These are phyloP conservation scores for Aphis craccivora DNA, from an alignment of 1,140 invertebrate species.

Conservation along the genomic window DNA sequence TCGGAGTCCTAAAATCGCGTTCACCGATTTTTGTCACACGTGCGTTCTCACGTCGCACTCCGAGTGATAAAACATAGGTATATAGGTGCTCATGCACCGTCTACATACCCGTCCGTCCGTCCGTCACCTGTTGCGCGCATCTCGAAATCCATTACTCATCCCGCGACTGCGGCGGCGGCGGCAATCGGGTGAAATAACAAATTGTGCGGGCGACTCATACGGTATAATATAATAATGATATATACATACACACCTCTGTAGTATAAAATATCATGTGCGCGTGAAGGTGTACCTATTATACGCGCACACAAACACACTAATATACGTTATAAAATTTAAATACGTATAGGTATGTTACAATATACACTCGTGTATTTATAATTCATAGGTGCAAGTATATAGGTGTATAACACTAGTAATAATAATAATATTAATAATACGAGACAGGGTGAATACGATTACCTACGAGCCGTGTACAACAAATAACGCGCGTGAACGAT, in stretches of 20 bases:
- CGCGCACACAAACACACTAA: not conserved
- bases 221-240: not conserved
- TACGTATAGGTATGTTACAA: not conserved
- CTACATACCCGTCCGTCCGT: too few species aligned
- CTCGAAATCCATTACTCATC: constrained; percentile 38
- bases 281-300: not conserved
- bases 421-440: not conserved
- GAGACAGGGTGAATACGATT: constrained; percentile 51
- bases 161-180: not conserved
- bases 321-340: not conserved
- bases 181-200: constrained; percentile 41
- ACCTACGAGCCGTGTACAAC: not conserved
- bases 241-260: not conserved
- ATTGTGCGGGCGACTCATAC: constrained; percentile 26
- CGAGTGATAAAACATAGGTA: not conserved
- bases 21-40: not conserved
- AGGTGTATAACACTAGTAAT: not conserved
- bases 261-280: not conserved
- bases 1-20: not conserved
- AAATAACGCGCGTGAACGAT: constrained; percentile 32
- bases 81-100: not conserved
- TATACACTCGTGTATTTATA: not conserved
- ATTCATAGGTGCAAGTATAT: not conserved
- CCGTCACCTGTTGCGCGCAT: constrained; percentile 18
- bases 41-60: not conserved